Conservation (phyloP, 2,797 vertebrate genomes). For the Alectoris magna region DNA sequence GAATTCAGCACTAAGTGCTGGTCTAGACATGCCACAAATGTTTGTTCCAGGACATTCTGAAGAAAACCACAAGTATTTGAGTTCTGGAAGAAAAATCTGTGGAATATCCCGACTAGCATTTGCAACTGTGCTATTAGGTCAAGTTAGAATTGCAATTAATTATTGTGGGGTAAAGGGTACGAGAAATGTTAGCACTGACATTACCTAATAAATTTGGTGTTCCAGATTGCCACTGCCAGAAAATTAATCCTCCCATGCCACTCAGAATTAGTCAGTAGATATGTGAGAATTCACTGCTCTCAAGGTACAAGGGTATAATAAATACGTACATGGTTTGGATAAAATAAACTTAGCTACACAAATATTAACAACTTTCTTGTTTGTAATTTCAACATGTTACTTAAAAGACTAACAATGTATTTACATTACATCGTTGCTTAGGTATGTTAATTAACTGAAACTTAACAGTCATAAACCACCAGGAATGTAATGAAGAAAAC, state of each 20-base stretch:
- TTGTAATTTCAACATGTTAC: not conserved
- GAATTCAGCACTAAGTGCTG: conserved; percentile 36
- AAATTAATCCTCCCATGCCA: not conserved
- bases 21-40: conserved; percentile 64
- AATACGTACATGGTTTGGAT: not conserved
- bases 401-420: conserved; percentile 41
- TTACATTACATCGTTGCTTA: conserved; percentile 59
- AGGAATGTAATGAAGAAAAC: conserved; percentile 69
- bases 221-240: not conserved
- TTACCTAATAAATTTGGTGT: conserved; percentile 21
- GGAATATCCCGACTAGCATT: conserved; percentile 40
- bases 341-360: conserved; percentile 23
- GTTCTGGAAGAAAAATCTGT: conserved; percentile 17
- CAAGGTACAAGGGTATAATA: not conserved
- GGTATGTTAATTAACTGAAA: conserved; percentile 67
- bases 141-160: conserved; percentile 28
- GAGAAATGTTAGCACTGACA: conserved; percentile 15
- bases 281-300: not conserved
- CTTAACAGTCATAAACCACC: conserved; percentile 72
- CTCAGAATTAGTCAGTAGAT: not conserved
- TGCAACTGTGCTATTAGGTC: conserved; percentile 49
- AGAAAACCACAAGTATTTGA: conserved; percentile 62
- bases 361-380: conserved; percentile 22
- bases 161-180: not conserved
- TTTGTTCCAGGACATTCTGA: conserved; percentile 63